A percentile compares a stretch with the other conserved stretches of the same genome.
Evolutionary conservation across 2,888 invertebrate species (phyloP).

Genomic region (Acleris laterana): DNA sequence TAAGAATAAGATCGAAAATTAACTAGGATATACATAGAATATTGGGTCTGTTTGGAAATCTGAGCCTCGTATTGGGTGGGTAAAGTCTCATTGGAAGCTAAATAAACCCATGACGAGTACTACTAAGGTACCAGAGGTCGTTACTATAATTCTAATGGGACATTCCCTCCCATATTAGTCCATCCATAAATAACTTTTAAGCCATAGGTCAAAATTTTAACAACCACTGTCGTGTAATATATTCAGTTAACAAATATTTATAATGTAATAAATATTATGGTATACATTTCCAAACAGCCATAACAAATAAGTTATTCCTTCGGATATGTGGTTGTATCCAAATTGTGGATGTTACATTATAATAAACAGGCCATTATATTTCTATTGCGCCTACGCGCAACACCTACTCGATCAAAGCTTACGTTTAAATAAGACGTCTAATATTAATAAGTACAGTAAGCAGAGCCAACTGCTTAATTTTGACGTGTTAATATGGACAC

Average conservation of each 20-base stretch:
- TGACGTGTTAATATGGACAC: too few relatives aligned
- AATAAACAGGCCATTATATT: slow-evolving; percentile 43
- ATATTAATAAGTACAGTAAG: slow-evolving; percentile 29
- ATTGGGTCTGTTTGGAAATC: too few relatives aligned
- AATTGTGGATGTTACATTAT: slow-evolving; percentile 36
- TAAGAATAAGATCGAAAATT: too few relatives aligned
- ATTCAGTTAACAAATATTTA: slow-evolving; percentile 30
- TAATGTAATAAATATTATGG: slow-evolving; percentile 25
- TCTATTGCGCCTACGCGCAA: slow-evolving; percentile 56
- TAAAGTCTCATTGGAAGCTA: too few relatives aligned
- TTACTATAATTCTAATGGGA: not conserved
- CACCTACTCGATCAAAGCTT: slow-evolving; percentile 53
- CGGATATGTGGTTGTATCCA: slow-evolving; percentile 20
- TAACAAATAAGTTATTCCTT: slow-evolving; percentile 23
- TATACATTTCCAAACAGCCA: slow-evolving; percentile 14
- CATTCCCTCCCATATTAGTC: not conserved
- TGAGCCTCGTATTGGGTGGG: too few relatives aligned
- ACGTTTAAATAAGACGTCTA: slow-evolving; percentile 47
- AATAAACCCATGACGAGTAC: too few relatives aligned
- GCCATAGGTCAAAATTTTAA: slow-evolving; percentile 1
- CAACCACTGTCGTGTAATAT: slow-evolving; percentile 2
- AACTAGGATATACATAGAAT: too few relatives aligned
- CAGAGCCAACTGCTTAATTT: not conserved
- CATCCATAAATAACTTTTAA: not conserved
- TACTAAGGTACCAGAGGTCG: too few relatives aligned